Evolutionary conservation across 2,113 vertebrate genomes (phyloP).

Genomic region (Lamprotornis superbus): DNA sequence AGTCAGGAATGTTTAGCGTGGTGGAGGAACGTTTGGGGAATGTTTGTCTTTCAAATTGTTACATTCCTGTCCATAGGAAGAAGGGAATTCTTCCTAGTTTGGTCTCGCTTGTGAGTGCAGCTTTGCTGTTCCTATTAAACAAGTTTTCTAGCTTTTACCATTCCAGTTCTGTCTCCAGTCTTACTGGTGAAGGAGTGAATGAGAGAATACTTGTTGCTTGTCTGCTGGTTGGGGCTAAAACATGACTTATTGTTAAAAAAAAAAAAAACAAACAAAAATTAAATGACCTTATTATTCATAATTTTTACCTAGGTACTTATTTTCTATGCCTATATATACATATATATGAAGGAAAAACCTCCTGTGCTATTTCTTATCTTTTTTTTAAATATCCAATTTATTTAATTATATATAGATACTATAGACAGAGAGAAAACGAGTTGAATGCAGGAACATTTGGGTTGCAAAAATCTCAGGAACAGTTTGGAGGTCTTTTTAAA

Average conservation of each 20-base stretch:
- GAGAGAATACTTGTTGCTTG: neutral
- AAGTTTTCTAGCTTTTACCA: neutral
- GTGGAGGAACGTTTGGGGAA: neutral
- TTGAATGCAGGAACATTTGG: neutral
- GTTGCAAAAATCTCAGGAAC: neutral
- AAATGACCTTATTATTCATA: neutral
- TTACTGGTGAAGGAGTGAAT: neutral
- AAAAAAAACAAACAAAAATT: neutral
- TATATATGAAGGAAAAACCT: neutral
- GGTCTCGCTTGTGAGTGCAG: rapidly evolving
- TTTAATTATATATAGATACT: neutral
- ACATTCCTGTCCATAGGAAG: neutral
- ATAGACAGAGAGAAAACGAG: neutral
- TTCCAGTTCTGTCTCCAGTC: neutral
- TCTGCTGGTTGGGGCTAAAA: neutral
- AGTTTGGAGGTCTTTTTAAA: neutral
- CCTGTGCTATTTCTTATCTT: neutral
- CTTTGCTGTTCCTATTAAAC: neutral
- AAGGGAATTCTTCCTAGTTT: neutral
- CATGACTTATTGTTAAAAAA: neutral
- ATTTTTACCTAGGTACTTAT: neutral
- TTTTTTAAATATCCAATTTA: neutral
- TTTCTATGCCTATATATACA: neutral
- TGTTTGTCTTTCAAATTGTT: neutral
- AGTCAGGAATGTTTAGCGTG: neutral